phyloP scores from a whole-genome alignment of 2,888 invertebrate species.

The Pimpla rufipes region DNA sequence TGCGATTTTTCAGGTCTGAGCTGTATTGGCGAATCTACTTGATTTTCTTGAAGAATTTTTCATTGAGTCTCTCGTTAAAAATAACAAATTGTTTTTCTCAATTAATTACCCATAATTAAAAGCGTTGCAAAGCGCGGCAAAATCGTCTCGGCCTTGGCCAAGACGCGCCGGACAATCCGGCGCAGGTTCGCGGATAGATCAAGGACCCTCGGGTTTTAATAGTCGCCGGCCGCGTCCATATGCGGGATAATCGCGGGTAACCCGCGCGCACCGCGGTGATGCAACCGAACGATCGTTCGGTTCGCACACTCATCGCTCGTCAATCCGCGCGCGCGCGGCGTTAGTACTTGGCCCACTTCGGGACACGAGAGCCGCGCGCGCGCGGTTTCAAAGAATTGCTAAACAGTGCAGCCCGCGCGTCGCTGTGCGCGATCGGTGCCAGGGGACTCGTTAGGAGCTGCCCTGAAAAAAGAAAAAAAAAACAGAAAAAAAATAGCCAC shows the following conservation, averaged over 20 bases:
- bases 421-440: constrained; percentile 43
- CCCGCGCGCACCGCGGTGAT: constrained; percentile 68
- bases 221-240: constrained; percentile 66
- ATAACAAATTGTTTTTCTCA: too few species aligned
- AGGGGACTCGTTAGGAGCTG: constrained; percentile 31
- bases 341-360: constrained; percentile 84
- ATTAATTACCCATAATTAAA: not conserved
- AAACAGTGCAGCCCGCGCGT: constrained; percentile 64
- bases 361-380: constrained; percentile 60
- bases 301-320: constrained; percentile 79
- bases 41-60: too few species aligned
- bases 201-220: constrained; percentile 56
- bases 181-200: constrained; percentile 57
- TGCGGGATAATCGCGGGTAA: constrained; percentile 70
- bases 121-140: constrained; percentile 14
- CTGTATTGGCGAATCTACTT: too few species aligned
- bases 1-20: not conserved
- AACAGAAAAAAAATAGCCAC: constrained; percentile 2
- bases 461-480: constrained; percentile 12
- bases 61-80: too few species aligned
- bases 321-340: constrained; percentile 70
- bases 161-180: constrained; percentile 42
- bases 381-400: constrained; percentile 77
- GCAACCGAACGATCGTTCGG: constrained; percentile 70
- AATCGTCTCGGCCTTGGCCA: constrained; percentile 54